Evolutionary conservation across 2,113 vertebrate species (phyloP), one percentile per base, ranked within the genome.

Genomic region (Rynchops niger): DNA sequence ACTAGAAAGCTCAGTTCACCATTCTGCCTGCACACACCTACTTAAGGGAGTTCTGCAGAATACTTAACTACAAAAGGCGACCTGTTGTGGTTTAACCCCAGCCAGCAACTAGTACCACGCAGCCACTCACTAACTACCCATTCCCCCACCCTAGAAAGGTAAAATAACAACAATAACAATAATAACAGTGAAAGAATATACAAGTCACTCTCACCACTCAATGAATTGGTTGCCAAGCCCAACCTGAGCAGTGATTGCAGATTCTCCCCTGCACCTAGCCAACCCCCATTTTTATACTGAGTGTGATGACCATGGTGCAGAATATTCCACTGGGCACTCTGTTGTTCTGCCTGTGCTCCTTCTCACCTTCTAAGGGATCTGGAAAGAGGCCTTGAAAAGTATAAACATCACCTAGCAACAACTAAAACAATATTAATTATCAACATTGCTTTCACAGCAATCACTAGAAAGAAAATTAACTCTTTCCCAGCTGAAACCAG

Each of bases 21-120:
- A 13, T 13, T 36, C 50, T 50, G 18, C 12, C 47, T 42, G 12
- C 62, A 26, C 62, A 26, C 0, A 0, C 18, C 47, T 36, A 11
- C 26, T 47, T n/a, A 73, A 58, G 45, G 15, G 27, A 58, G 13
- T 26, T 85, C 45, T 77, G 32, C 42, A 80, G 47, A 78, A 65
- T 25, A 30, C 9, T 50, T 49, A 40, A 62, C 27, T 20, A 59
- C 1, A 11, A 18, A 85, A 82, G 19, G 18, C 18, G 4, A 69
- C 9, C 9, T 47, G 29, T 30, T 5, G 3, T 66, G 42, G 42
- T 66, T 45, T 66, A 66, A 34, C 30, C 30, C 20, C 30, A 66
- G 63, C 40, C 42, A 45, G 20, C 42, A 66, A 66, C 30, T 66
- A 32, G 42, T 42, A 66, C 40, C 40, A 43, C 6, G 10, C 42